Conservation (phyloP, 2,888 invertebrate species). For the Orthonevra nobilis region DNA sequence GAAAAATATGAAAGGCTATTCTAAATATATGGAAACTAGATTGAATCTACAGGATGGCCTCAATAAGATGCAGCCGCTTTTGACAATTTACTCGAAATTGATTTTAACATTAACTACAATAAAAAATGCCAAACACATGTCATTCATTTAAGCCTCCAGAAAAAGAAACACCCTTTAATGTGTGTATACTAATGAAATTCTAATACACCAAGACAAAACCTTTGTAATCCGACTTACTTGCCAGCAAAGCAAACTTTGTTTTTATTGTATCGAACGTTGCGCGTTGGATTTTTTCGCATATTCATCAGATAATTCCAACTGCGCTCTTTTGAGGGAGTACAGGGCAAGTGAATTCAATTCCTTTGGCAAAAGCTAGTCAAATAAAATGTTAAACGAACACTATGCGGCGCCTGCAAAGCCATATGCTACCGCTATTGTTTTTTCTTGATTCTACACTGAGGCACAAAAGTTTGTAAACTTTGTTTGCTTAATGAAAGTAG, state of each 20-base stretch:
- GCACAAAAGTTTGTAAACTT: background rate
- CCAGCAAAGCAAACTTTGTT: too few species aligned
- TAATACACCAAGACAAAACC: background rate
- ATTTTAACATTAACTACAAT: too few species aligned
- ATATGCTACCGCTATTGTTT: background rate
- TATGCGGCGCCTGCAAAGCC: slow-evolving; percentile 1
- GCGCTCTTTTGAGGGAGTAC: background rate
- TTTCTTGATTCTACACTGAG: background rate
- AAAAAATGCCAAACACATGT: too few species aligned
- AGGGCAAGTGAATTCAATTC: background rate
- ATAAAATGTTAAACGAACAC: background rate
- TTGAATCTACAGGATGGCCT: too few species aligned
- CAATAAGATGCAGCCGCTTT: too few species aligned
- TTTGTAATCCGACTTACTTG: background rate
- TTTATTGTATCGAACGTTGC: background rate
- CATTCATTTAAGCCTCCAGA: too few species aligned
- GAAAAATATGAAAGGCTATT: too few species aligned
- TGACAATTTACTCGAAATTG: too few species aligned
- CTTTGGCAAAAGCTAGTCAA: background rate
- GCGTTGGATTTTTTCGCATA: background rate
- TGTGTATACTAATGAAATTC: slow-evolving; percentile 10
- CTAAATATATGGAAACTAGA: too few species aligned
- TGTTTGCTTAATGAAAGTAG: too few species aligned
- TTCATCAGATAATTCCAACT: slow-evolving; percentile 17
- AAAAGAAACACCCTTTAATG: too few species aligned